Evolutionary conservation across 2,113 vertebrate genomes (phyloP).

Genomic region (Hippopotamus amphibius): DNA sequence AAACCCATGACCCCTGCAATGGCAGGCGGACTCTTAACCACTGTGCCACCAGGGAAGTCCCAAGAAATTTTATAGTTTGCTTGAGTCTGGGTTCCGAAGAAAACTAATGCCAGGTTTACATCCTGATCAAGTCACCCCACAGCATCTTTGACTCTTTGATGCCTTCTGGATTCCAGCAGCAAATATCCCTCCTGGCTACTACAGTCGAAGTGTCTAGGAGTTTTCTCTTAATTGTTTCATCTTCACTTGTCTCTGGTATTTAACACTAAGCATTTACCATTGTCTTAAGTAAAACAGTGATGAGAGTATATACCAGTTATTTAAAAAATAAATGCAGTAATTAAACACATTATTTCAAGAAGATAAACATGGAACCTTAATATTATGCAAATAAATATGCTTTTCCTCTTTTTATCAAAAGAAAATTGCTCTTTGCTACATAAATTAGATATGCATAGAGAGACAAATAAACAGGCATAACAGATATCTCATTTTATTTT

Average conservation of each 20-base stretch:
- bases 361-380: neutral
- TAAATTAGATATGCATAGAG: neutral
- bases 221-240: neutral
- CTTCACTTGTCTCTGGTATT: neutral
- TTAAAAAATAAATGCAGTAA: neutral
- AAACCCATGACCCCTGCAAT: too few relatives aligned
- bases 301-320: neutral
- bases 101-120: neutral
- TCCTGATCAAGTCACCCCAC: neutral
- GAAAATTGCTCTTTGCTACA: neutral
- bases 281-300: neutral
- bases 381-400: neutral
- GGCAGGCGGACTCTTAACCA: too few relatives aligned
- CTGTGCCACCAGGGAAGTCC: too few relatives aligned
- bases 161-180: neutral
- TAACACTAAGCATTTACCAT: neutral
- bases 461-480: neutral
- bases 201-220: accelerated
- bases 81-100: neutral
- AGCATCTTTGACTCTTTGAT: neutral
- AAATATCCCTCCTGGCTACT: neutral
- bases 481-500: neutral
- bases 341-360: neutral
- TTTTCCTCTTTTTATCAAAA: neutral
- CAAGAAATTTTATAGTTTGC: neutral